Conservation (phyloP, 2,888 invertebrate genomes). For the Gandaritis pyraliata region DNA sequence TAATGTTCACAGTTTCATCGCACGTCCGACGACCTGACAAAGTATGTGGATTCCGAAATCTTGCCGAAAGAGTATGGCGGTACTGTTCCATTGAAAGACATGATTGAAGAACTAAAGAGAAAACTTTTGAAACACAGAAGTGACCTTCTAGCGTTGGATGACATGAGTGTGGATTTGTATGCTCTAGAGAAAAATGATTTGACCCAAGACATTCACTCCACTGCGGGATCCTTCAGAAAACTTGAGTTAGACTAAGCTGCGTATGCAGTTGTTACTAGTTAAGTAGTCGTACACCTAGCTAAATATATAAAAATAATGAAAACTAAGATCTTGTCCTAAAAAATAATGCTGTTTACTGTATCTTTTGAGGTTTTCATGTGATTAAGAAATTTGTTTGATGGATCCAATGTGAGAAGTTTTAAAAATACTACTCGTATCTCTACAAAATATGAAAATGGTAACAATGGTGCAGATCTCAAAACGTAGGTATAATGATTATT, state of each 20-base stretch:
- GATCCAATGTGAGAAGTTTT: neutral
- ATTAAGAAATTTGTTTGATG: neutral
- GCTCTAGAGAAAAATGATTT: conserved; percentile 84
- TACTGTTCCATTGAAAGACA: conserved; percentile 90
- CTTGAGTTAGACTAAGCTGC: conserved; percentile 89
- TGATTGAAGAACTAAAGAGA: conserved; percentile 90
- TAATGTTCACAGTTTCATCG: conserved; percentile 87
- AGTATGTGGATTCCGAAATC: conserved; percentile 89
- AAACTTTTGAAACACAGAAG: conserved; percentile 86
- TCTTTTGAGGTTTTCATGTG: neutral
- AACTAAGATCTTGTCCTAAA: neutral
- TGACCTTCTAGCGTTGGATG: conserved; percentile 88
- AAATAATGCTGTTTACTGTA: neutral
- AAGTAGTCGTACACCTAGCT: neutral
- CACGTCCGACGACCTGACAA: conserved; percentile 88
- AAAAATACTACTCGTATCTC: neutral
- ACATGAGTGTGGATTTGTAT: conserved; percentile 89
- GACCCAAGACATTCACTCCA: conserved; percentile 89
- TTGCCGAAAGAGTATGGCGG: conserved; percentile 95
- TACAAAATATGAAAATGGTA: conserved; percentile 4
- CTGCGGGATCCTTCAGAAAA: conserved; percentile 93
- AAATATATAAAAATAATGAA: neutral
- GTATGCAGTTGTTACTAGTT: neutral
- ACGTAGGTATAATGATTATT: conserved; percentile 1
- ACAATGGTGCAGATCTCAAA: conserved; percentile 33